Evolutionary conservation across 2,888 invertebrate species (phyloP), one percentile per base, ranked within the genome.

Genomic region (Branchinecta sandiegonensis): DNA sequence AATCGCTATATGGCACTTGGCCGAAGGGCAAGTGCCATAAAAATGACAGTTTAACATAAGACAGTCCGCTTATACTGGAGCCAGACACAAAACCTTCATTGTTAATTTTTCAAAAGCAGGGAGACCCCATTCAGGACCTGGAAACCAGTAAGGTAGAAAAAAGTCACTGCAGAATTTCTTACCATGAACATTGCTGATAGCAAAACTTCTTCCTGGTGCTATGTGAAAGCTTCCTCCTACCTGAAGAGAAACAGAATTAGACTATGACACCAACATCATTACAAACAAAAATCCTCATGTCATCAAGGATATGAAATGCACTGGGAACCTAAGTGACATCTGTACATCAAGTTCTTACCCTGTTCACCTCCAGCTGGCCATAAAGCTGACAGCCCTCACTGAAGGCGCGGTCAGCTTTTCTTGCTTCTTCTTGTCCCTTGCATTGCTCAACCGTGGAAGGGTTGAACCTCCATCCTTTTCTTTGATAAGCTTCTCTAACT

Each of bases 181-280:
- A 85, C 86, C 84, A 80, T 97, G 97, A 67, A 93, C 86, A 81
- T 96, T 93, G 77, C 92, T 90, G 65, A 95, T 87, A 68, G 90
- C 90, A 78, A 94, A 94, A 79, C 94, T 94, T 78, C 90, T 89
- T 46, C 97, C 97, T 64, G 97, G 97, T 56, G 96, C 96, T 77
- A 95, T 85, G 76, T 97, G 97, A 77, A 97, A 96, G 79, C 95
- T 96, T 65, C 97, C 97, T 71, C 90, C 91, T 72, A 90, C 88
- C 82, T 84, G 74, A 68, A 78, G 77, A 69, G 73, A 13, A n/a
- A 79, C 80, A 67, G 65, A 71, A 68, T 48, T 23, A 56, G 12
- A 68, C 47, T 46, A 10, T 13, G 17, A 69, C 17, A n/a, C 13
- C 12, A 47, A 13, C n/a, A 13, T 8, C 12, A 13, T 10, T 17